Base-by-base conservation (phyloP, 2,797 vertebrate genomes). In the Meriones psammophilus region DNA sequence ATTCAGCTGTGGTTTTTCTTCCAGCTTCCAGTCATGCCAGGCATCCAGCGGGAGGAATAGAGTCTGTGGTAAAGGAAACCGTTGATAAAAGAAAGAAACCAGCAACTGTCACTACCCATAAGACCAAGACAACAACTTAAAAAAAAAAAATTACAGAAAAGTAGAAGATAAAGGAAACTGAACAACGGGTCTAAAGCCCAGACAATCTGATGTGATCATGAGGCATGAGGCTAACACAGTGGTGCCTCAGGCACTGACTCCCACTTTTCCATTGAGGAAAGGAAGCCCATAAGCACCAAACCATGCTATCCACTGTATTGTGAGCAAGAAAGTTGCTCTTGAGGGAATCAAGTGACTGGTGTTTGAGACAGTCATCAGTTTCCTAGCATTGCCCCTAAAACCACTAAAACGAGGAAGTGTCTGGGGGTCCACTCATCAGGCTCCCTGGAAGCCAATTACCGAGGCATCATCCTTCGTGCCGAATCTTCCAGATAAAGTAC, bases 1-100 rank as follows among this genome's bases (percentile, higher is more conserved):
- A 98, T 98, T 98, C 97, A 97, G 90, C 98, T 99, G 99, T 98
- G 99, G 99, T 98, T 99, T 99, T 98, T 95, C 98, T 98, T 98
- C 98, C 97, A 98, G 97, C 97, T 98, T 98, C 98, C 98, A 98
- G 77, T 98, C 97, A 58, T 98, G 98, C 98, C 98, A 99, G 98
- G 89, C 98, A 98, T 98, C 98, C 97, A 98, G 98, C 92, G 60
- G 97, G 97, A 98, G 98, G 97, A 98, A 97, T 97, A 98, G 97
- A 98, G 97, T 96, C 97, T 98, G 98, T 98, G 98, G 98, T 98
- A 98, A 98, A 97, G 98, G 98, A 98, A 99, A 98, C 98, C 4
- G 98, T 98, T 98, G 98, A 97, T 98, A 98, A 99, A 98, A 97
- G 97, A 97, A 97, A 98, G 96, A 98, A 98, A 98, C 98, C 98